Conservation (phyloP, 2,888 invertebrate species). For the Erannis defoliaria region DNA sequence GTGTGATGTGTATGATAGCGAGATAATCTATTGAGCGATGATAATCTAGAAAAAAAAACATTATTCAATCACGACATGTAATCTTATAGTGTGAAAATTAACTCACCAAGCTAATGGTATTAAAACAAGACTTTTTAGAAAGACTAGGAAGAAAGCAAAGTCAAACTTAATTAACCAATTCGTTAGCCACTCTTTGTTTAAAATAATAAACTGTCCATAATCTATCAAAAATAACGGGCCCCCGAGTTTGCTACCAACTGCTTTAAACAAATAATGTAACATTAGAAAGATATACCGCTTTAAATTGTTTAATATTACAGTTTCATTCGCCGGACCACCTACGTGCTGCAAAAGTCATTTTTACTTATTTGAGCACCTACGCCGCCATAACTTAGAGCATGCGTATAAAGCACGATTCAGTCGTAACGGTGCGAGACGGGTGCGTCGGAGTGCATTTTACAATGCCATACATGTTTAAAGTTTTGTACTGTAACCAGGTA, state of each 20-base stretch:
- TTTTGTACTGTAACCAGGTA: too few relatives aligned
- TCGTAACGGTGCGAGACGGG: too few relatives aligned
- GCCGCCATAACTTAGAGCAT: constrained; percentile 14
- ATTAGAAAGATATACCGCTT: constrained; percentile 20
- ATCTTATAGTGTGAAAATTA: too few relatives aligned
- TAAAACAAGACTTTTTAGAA: too few relatives aligned
- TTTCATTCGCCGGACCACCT: constrained; percentile 25
- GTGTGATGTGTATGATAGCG: too few relatives aligned
- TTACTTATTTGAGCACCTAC: constrained; percentile 23
- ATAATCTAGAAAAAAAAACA: too few relatives aligned
- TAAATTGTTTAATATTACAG: constrained; percentile 19
- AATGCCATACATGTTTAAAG: too few relatives aligned
- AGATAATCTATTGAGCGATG: too few relatives aligned
- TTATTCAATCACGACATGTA: too few relatives aligned
- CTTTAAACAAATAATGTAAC: constrained; percentile 30
- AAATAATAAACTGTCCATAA: neutral
- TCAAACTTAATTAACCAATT: neutral
- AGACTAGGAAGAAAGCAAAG: neutral
- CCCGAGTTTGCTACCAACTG: constrained; percentile 19
- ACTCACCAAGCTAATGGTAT: too few relatives aligned
- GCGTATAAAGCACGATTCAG: too few relatives aligned
- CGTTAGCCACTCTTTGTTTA: constrained; percentile 10
- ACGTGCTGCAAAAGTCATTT: constrained; percentile 2
- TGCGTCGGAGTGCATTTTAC: too few relatives aligned
- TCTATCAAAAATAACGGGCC: constrained; percentile 27